Evolutionary conservation across 2,113 vertebrate species (phyloP).

Genomic region (Fregetta grallaria): DNA sequence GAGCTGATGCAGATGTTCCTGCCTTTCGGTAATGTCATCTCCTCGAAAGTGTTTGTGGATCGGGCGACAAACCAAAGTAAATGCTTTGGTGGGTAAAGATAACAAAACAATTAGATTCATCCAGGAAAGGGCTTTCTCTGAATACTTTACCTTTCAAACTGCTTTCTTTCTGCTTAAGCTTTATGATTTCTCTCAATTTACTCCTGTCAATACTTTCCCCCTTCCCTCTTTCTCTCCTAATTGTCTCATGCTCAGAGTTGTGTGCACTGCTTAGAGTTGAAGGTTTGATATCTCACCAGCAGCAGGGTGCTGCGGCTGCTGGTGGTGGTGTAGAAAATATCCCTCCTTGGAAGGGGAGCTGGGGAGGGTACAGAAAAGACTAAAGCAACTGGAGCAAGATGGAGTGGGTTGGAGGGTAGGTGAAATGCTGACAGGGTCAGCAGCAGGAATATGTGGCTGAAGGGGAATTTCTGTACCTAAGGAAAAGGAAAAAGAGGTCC

Average conservation of each 20-base stretch:
- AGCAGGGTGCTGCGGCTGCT: neutral
- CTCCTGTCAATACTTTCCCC: slow-evolving; percentile 56
- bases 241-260: slow-evolving; percentile 60
- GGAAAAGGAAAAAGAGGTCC: neutral
- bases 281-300: neutral
- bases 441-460: neutral
- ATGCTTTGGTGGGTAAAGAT: slow-evolving; percentile 99
- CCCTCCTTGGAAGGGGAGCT: neutral
- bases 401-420: neutral
- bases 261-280: slow-evolving; percentile 7
- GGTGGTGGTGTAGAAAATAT: neutral
- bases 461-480: neutral
- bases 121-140: slow-evolving; percentile 84
- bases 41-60: slow-evolving; percentile 99
- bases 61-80: slow-evolving; percentile 99
- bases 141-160: slow-evolving; percentile 80
- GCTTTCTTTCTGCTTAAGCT: slow-evolving; percentile 73
- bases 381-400: neutral
- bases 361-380: neutral
- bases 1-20: slow-evolving; percentile 99
- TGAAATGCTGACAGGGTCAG: neutral
- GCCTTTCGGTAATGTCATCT: slow-evolving; percentile 99
- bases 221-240: slow-evolving; percentile 34
- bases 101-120: slow-evolving; percentile 94
- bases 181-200: slow-evolving; percentile 61